phyloP scores from a whole-genome alignment of 2,113 vertebrate species.

The Oncorhynchus gorbuscha region DNA sequence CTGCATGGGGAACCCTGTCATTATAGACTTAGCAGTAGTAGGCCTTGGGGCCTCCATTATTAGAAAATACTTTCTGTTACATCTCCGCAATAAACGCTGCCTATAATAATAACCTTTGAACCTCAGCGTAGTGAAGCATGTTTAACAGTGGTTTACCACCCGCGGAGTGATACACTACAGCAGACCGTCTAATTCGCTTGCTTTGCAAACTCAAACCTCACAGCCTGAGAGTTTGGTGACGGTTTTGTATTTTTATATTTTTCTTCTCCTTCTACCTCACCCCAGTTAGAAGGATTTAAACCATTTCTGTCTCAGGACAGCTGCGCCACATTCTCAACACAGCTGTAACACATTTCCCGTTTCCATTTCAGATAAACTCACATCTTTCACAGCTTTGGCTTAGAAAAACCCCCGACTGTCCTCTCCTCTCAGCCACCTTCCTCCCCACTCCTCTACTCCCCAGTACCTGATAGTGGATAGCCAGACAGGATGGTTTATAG shows the following conservation, averaged over 20 bases:
- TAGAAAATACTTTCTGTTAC: slow-evolving; percentile 35
- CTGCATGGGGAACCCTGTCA: slow-evolving; percentile 53
- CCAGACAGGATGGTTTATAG: slow-evolving; percentile 14
- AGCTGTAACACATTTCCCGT: slow-evolving; percentile 76
- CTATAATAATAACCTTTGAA: slow-evolving; percentile 47
- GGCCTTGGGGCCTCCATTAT: slow-evolving; percentile 40
- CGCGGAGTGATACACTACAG: slow-evolving; percentile 48
- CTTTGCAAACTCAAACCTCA: slow-evolving; percentile 47
- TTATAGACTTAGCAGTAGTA: neutral
- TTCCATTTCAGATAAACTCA: slow-evolving; percentile 70
- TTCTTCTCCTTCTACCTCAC: slow-evolving; percentile 20
- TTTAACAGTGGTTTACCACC: slow-evolving; percentile 55
- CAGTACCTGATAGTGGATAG: slow-evolving; percentile 40
- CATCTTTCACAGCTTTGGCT: slow-evolving; percentile 69
- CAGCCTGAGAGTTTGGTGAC: slow-evolving; percentile 12
- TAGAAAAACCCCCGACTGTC: slow-evolving; percentile 53
- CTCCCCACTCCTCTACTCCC: neutral
- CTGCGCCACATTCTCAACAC: slow-evolving; percentile 74
- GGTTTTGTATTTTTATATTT: slow-evolving; percentile 21
- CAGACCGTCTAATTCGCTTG: slow-evolving; percentile 51
- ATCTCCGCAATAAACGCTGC: slow-evolving; percentile 33
- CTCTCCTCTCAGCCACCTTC: slow-evolving; percentile 46
- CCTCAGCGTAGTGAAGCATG: slow-evolving; percentile 8
- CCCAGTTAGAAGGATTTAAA: slow-evolving; percentile 53
- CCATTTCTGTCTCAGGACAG: slow-evolving; percentile 68